Evolutionary conservation across 2,113 vertebrate genomes (phyloP), one percentile per base, ranked within the genome.

Genomic region (Cottus gobio): DNA sequence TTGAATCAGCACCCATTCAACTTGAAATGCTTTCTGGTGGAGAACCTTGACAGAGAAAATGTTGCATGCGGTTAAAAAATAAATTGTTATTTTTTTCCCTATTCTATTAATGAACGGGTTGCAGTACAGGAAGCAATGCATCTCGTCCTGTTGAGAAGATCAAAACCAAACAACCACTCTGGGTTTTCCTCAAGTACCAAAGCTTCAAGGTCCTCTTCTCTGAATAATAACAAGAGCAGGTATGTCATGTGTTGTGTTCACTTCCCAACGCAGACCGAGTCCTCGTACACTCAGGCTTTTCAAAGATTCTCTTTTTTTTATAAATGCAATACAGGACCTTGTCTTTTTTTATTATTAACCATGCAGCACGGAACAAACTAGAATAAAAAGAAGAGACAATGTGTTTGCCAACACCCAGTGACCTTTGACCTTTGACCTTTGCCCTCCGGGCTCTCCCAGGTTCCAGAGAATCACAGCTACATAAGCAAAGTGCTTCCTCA

Each of bases 1-100:
- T 80, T 83, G 42, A 57, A 57, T 57, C 2, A n/a, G 30, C 63
- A 66, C 34, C 52, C 63, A 24, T 74, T 79, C 70, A 74, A 52
- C 54, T 0, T 4, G 26, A 56, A 34, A 63, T 60, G 18, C 74
- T 77, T 77, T 28, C 37, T 72, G 36, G n/a, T 63, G 12, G 2
- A 30, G 3, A 36, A 64, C 71, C 56, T 56, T 66, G 77, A 63
- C 54, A 37, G 16, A 44, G 22, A 63, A 72, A 73, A 62, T 22
- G 64, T 22, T n/a, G n/a, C n/a, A n/a, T n/a, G n/a, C n/a, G n/a
- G n/a, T n/a, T n/a, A n/a, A n/a, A n/a, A n/a, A n/a, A n/a, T n/a
- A n/a, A n/a, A n/a, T n/a, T n/a, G n/a, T n/a, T n/a, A n/a, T n/a
- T n/a, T n/a, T n/a, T n/a, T n/a, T n/a, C n/a, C n/a, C n/a, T n/a